phyloP scores from a whole-genome alignment of 1,140 invertebrate genomes.

The Eubasilissa regina region DNA sequence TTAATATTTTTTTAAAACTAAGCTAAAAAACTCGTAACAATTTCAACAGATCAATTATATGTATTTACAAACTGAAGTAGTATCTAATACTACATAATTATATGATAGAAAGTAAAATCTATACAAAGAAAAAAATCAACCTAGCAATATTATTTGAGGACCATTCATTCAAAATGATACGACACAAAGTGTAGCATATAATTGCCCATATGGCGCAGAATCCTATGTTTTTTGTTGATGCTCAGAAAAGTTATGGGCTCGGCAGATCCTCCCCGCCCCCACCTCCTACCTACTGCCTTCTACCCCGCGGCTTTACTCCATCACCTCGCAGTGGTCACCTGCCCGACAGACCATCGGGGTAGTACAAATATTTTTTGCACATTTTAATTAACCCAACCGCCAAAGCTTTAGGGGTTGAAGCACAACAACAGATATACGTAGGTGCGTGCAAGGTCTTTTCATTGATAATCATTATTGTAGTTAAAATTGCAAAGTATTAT shows the following conservation, averaged over 20 bases:
- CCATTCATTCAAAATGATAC: slow-evolving; percentile 41
- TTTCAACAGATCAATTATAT: too few species aligned
- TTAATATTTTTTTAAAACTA: too few species aligned
- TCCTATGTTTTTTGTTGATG: slow-evolving; percentile 27
- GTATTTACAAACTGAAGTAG: too few species aligned
- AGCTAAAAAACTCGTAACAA: too few species aligned
- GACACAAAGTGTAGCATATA: slow-evolving; percentile 38
- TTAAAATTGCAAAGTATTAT: neutral
- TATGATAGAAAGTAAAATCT: too few species aligned
- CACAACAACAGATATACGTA: slow-evolving; percentile 7
- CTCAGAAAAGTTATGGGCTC: slow-evolving; percentile 32
- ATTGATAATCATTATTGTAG: neutral
- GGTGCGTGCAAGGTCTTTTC: slow-evolving; percentile 26
- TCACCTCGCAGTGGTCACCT: slow-evolving; percentile 43
- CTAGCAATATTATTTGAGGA: slow-evolving; percentile 44
- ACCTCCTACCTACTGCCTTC: neutral
- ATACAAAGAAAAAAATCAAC: too few species aligned
- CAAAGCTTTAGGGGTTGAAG: slow-evolving; percentile 23
- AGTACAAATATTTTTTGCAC: slow-evolving; percentile 38
- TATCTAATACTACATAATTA: too few species aligned
- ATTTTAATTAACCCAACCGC: slow-evolving; percentile 40
- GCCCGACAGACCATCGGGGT: slow-evolving; percentile 39
- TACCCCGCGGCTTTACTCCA: neutral
- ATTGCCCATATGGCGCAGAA: slow-evolving; percentile 57
- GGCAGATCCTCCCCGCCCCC: slow-evolving; percentile 1